Base-by-base conservation (phyloP, 2,888 invertebrate species). In the Philopedon plagiatum region DNA sequence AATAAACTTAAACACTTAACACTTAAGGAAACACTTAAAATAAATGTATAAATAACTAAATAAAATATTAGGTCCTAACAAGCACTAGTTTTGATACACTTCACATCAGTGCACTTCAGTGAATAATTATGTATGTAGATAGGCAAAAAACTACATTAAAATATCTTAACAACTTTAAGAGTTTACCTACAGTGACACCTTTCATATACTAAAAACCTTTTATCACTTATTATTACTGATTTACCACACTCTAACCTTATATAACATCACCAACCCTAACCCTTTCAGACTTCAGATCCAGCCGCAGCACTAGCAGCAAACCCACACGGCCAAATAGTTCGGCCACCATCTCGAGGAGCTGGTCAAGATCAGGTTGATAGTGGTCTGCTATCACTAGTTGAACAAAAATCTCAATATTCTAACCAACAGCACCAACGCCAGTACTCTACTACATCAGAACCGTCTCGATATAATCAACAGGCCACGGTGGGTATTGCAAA, bases 401-500 rank as follows among this genome's bases (percentile, higher is more conserved):
- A 85, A 74, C 83, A 82, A 68, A 70, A 70, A 26, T 62, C 78
- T 78, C 61, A 68, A 49, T 51, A 64, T 34, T 49, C 60, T 5
- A 54, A 23, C 15, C 66, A 60, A 44, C 64, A 73, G 77, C 78
- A 78, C 68, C 78, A 75, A 37, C 69, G 72, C 32, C 73, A 76
- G 56, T 71, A 72, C 54, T 54, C 71, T 32, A 63, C 21, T 51
- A 70, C 71, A n/a, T 65, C 29, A 58, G 75, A 71, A 46, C 73
- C 75, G 41, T 72, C 78, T 44, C 75, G 79, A 15, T 78, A 78
- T 73, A 75, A 78, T 66, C 79, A 77, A 61, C 76, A 76, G 70
- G 75, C 79, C 69, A 80, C 81, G 86, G 85, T 86, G 85, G 85
- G 86, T 86, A 85, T 85, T 78, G 80, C 81, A 64, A 81, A 80